Percentiles rank a stretch among this genome's conserved stretches.
Evolutionary conservation across 2,888 invertebrate genomes (phyloP).

Genomic region (Glaucopsyche alexis): DNA sequence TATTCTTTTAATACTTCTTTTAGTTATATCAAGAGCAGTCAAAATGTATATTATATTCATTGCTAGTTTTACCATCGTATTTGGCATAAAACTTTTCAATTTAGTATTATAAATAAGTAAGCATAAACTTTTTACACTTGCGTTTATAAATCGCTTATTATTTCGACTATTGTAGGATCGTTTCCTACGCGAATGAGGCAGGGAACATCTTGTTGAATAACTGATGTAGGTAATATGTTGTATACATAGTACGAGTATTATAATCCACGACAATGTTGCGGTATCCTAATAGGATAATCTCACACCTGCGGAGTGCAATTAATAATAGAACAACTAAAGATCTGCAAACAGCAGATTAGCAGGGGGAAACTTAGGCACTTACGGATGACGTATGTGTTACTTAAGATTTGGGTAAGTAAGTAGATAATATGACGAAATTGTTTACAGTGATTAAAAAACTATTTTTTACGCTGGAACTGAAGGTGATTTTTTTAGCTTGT

Average conservation of each 20-base stretch:
- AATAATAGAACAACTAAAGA: slow-evolving; percentile 66
- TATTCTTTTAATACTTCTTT: not conserved
- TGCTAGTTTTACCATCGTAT: too few species aligned
- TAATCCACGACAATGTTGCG: slow-evolving; percentile 47
- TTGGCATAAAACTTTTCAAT: too few species aligned
- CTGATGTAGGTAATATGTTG: not conserved
- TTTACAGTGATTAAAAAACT: not conserved
- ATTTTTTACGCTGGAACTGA: not conserved
- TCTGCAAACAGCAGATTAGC: slow-evolving; percentile 52
- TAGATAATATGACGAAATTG: not conserved
- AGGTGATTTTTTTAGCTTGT: too few species aligned
- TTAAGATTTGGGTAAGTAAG: slow-evolving; percentile 10
- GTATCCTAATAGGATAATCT: slow-evolving; percentile 74
- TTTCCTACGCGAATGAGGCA: too few species aligned
- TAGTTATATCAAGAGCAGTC: not conserved
- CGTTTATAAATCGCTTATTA: too few species aligned
- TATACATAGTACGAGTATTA: not conserved
- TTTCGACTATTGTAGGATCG: too few species aligned
- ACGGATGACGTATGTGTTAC: slow-evolving; percentile 28
- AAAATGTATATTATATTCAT: not conserved
- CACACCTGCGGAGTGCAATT: slow-evolving; percentile 75
- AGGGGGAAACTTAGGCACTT: slow-evolving; percentile 32
- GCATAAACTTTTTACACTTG: too few species aligned
- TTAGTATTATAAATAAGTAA: too few species aligned
- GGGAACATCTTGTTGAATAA: too few species aligned